Conservation (phyloP, 2,797 vertebrate genomes). For the Chaetodon trifasciatus region DNA sequence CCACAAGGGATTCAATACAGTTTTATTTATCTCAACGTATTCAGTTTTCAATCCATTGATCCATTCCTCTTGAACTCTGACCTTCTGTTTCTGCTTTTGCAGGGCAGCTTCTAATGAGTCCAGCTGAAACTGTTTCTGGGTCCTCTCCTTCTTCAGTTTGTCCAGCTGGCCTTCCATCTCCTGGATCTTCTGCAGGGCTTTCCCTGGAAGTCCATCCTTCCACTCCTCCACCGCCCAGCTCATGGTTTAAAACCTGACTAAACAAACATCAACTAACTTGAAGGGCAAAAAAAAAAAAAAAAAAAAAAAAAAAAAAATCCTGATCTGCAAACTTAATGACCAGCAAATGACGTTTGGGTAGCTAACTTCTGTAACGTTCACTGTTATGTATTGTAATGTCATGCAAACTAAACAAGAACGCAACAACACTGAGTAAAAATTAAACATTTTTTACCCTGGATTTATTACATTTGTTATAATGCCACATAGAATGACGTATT, state of each 20-base stretch:
- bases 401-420: background rate
- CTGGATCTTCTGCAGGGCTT: conserved; percentile 93
- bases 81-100: conserved; percentile 96
- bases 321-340: background rate
- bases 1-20: background rate
- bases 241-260: conserved; percentile 81
- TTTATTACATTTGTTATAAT: no score
- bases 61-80: conserved; percentile 55
- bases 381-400: background rate
- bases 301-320: background rate
- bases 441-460: background rate
- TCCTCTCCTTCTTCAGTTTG: conserved; percentile 92
- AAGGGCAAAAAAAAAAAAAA: background rate
- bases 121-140: conserved; percentile 93
- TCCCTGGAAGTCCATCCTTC: conserved; percentile 93
- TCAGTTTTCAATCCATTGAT: background rate
- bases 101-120: conserved; percentile 92
- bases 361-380: background rate
- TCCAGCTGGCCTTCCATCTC: conserved; percentile 93
- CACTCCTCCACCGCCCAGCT: conserved; percentile 96
- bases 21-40: background rate
- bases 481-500: background rate
- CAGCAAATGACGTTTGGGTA: background rate
- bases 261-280: background rate
- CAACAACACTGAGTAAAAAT: background rate